These are phyloP conservation scores for Callorhinus ursinus DNA, from an alignment of 2,113 vertebrate species.

Conservation along the genomic window DNA sequence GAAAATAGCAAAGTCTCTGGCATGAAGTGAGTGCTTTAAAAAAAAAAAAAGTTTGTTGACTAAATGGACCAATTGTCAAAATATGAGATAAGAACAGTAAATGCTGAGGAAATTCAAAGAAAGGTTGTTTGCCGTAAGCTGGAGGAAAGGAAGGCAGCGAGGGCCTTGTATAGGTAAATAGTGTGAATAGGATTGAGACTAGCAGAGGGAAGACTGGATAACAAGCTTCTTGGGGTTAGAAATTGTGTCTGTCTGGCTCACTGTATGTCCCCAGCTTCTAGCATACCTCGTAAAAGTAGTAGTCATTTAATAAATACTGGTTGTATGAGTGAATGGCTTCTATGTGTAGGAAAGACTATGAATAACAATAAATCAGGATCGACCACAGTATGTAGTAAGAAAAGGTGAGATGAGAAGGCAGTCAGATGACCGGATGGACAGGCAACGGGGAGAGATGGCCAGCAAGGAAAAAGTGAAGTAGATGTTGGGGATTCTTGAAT, in stretches of 20 bases:
- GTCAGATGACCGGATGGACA: neutral
- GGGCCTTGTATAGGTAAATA: neutral
- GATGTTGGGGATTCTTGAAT: neutral
- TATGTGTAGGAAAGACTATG: neutral
- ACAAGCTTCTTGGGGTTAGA: neutral
- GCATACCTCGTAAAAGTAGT: too few relatives aligned
- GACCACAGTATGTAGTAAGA: neutral
- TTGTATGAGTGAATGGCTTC: neutral
- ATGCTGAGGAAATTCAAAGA: neutral
- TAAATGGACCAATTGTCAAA: neutral
- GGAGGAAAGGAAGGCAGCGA: neutral
- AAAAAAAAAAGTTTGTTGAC: neutral
- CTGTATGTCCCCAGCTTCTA: neutral
- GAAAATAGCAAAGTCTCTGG: neutral
- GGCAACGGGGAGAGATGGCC: neutral
- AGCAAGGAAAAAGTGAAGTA: neutral
- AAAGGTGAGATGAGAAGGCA: neutral
- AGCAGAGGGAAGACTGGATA: neutral
- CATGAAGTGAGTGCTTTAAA: neutral
- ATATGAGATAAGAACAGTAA: neutral
- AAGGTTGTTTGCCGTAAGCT: neutral
- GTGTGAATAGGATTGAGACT: neutral
- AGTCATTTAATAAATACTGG: neutral
- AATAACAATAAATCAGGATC: neutral
- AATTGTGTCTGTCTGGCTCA: neutral